A percentile compares a stretch with the other conserved stretches of the same genome.
phyloP scores from a whole-genome alignment of 1,140 invertebrate species.

The Drosophila tristis region DNA sequence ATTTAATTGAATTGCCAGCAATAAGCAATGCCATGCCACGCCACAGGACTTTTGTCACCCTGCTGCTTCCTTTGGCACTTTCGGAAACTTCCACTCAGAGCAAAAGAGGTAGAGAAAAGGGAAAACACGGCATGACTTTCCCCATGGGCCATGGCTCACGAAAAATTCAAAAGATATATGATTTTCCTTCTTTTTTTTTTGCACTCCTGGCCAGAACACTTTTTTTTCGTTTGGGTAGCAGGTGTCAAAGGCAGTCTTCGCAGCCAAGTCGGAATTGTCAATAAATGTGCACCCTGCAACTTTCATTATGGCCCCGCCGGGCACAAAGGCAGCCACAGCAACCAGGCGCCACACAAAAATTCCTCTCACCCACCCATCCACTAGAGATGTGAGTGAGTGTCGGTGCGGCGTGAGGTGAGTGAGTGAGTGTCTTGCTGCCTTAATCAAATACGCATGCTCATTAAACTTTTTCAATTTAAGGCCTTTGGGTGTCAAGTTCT shows the following conservation, averaged over 20 bases:
- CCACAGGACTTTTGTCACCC: slow-evolving; percentile 29
- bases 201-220: neutral
- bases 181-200: slow-evolving; percentile 23
- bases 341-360: neutral
- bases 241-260: slow-evolving; percentile 38
- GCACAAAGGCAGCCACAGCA: slow-evolving; percentile 27
- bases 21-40: slow-evolving; percentile 34
- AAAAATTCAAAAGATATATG: slow-evolving; percentile 35
- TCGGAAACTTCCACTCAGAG: slow-evolving; percentile 31
- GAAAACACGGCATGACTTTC: slow-evolving; percentile 7
- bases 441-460: slow-evolving; percentile 76
- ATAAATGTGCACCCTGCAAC: slow-evolving; percentile 34
- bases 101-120: neutral
- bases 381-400: neutral
- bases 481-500: slow-evolving; percentile 71
- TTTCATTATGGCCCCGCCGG: slow-evolving; percentile 44
- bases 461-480: slow-evolving; percentile 81
- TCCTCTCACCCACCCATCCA: neutral
- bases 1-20: slow-evolving; percentile 77
- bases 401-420: too few relatives aligned
- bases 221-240: slow-evolving; percentile 3
- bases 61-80: slow-evolving; percentile 9
- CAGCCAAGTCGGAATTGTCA: slow-evolving; percentile 20
- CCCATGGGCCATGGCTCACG: slow-evolving; percentile 4
- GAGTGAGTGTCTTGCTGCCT: slow-evolving; percentile 10